phyloP scores from a whole-genome alignment of 2,888 invertebrate species.

The Crossocerus cetratus region DNA sequence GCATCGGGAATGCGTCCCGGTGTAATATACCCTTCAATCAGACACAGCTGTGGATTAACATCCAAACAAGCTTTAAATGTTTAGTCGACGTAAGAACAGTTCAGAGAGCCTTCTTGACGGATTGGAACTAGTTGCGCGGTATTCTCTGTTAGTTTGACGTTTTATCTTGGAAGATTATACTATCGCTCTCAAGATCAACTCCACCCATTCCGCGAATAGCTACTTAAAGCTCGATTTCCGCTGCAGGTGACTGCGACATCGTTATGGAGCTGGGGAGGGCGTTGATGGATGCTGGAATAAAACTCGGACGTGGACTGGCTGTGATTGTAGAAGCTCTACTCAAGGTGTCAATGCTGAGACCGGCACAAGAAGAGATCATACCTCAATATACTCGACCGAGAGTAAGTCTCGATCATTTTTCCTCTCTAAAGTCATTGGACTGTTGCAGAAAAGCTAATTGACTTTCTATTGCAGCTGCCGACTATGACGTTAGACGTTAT shows the following conservation, averaged over 20 bases:
- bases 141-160: not conserved
- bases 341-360: slow-evolving; percentile 79
- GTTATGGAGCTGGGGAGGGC: slow-evolving; percentile 64
- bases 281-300: slow-evolving; percentile 65
- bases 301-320: slow-evolving; percentile 69
- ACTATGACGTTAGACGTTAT: slow-evolving; percentile 70
- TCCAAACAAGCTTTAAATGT: slow-evolving; percentile 51
- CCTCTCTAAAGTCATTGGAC: not conserved
- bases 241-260: slow-evolving; percentile 66
- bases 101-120: slow-evolving; percentile 40
- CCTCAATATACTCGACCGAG: slow-evolving; percentile 78
- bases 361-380: slow-evolving; percentile 78
- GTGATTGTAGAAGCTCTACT: slow-evolving; percentile 80
- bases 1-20: slow-evolving; percentile 22
- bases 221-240: slow-evolving; percentile 4
- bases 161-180: not conserved
- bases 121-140: slow-evolving; percentile 35
- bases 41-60: slow-evolving; percentile 69
- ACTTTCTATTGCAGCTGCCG: slow-evolving; percentile 62
- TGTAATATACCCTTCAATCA: slow-evolving; percentile 6
- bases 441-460: too few species aligned
- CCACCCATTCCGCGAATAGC: not conserved
- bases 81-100: slow-evolving; percentile 61
- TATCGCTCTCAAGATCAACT: not conserved
- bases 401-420: slow-evolving; percentile 70